Base-by-base conservation (phyloP, 2,888 invertebrate species). In the Apamea sordens region DNA sequence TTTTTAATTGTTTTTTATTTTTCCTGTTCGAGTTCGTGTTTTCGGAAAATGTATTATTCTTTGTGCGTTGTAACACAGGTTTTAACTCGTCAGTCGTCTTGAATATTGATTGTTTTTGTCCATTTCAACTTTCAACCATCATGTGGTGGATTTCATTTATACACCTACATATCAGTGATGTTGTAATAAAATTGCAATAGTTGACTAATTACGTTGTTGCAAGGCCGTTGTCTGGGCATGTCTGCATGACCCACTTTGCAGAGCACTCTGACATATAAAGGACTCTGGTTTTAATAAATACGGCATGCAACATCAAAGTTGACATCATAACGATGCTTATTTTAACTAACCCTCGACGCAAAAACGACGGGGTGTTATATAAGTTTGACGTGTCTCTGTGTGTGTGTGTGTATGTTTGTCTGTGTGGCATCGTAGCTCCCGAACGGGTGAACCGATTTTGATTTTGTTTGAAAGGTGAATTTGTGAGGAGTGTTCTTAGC, bases 231-330 rank as follows among this genome's bases (percentile, higher is more conserved):
- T 56, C 65, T 56, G 61, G 47, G 68, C 59, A 41, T 56, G 56
- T 74, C 59, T 71, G 63, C 63, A 50, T 74, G 65, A 59, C 80
- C 70, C 61, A 84, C 56, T 70, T 82, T 24, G 28, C 69, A 61
- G 56, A 78, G 50, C 41, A 70, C 36, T 65, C 64, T 79, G 69
- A 73, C 70, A 73, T 73, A 73, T 70, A 61, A 36, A 79, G 73
- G 50, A 70, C 44, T 41, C 53, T 59, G 59, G 36, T 70, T 70
- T 75, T 50, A 50, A 56, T 73, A 56, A 76, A 36, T 61, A 41
- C 10, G 7, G 28, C 24, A 63, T 32, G 36, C 80, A 64, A 56
- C 6, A 69, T 64, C n/a, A 67, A 59, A 78, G 47, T 79, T 69
- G 53, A 69, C 41, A 65, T 36, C 41, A 53, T 80, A 65, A 72